A percentile compares a stretch with the other conserved stretches of the same genome.
These are phyloP conservation scores for Rhagium mordax DNA, from an alignment of 2,888 invertebrate species.

Conservation along the genomic window DNA sequence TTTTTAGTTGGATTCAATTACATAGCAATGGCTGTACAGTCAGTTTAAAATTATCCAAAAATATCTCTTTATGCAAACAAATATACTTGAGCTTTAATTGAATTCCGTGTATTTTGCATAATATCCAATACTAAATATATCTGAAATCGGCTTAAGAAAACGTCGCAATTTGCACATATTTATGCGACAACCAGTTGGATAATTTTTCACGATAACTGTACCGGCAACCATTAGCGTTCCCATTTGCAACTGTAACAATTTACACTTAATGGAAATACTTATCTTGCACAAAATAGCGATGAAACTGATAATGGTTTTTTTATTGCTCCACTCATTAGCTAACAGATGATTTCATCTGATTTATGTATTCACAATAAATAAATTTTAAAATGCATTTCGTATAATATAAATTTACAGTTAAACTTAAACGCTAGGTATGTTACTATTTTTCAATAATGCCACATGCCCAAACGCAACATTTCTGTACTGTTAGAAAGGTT, in stretches of 20 bases:
- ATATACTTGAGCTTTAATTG: constrained; percentile 18
- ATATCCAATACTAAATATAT: constrained; percentile 14
- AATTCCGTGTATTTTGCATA: constrained; percentile 22
- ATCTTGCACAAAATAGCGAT: constrained; percentile 43
- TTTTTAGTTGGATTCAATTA: neutral
- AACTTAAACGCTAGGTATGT: neutral
- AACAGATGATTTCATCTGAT: constrained; percentile 21
- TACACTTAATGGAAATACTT: constrained; percentile 54
- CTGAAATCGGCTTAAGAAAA: constrained; percentile 43
- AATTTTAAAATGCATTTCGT: neutral
- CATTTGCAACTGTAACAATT: constrained; percentile 57
- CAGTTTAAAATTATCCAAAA: neutral
- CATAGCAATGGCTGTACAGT: neutral
- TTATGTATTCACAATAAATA: constrained; percentile 13
- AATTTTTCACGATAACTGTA: constrained; percentile 61
- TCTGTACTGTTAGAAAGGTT: neutral
- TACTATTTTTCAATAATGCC: neutral
- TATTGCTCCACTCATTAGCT: constrained; percentile 23
- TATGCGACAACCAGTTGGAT: constrained; percentile 47
- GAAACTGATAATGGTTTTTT: constrained; percentile 42
- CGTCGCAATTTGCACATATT: constrained; percentile 40
- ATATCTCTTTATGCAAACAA: constrained; percentile 1
- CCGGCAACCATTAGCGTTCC: constrained; percentile 52
- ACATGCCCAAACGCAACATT: neutral
- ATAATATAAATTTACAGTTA: neutral